phyloP scores from a whole-genome alignment of 1,140 invertebrate species.

The Drosophila hydei region DNA sequence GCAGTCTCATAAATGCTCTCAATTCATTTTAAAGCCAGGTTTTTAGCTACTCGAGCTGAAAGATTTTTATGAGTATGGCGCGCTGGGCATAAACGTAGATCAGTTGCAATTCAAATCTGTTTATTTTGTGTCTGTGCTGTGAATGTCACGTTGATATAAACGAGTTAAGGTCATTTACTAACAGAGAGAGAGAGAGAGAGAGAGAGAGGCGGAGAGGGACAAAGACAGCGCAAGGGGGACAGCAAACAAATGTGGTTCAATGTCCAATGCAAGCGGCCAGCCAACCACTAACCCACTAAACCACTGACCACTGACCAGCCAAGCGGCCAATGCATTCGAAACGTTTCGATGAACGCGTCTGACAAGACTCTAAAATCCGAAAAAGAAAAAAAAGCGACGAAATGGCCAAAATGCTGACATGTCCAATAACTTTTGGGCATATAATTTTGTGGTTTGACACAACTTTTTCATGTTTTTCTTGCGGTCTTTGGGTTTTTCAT shows the following conservation, averaged over 20 bases:
- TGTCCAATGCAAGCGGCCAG: conserved; percentile 62
- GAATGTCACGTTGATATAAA: conserved; percentile 54
- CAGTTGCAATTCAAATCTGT: conserved; percentile 22
- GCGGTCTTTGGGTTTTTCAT: background rate
- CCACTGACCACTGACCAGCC: conserved; percentile 48
- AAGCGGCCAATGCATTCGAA: conserved; percentile 56
- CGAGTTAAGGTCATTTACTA: conserved; percentile 54
- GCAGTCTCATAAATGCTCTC: conserved; percentile 10
- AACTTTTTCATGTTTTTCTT: conserved; percentile 8
- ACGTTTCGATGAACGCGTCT: conserved; percentile 57
- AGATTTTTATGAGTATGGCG: conserved; percentile 21
- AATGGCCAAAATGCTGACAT: conserved; percentile 30
- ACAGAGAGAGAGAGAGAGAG: background rate
- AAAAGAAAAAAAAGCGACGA: conserved; percentile 15
- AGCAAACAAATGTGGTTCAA: conserved; percentile 67
- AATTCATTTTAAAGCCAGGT: conserved; percentile 1
- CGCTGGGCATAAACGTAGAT: conserved; percentile 20
- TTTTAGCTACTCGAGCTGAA: conserved; percentile 11
- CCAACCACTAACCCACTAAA: conserved; percentile 28
- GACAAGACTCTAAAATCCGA: conserved; percentile 14
- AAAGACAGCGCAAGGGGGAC: conserved; percentile 4
- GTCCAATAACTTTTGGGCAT: conserved; percentile 47
- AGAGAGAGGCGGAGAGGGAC: background rate
- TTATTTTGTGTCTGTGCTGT: conserved; percentile 26
- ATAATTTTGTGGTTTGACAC: conserved; percentile 47